phyloP scores from a whole-genome alignment of 2,888 invertebrate species.

The Cecidostiba fungosa region DNA sequence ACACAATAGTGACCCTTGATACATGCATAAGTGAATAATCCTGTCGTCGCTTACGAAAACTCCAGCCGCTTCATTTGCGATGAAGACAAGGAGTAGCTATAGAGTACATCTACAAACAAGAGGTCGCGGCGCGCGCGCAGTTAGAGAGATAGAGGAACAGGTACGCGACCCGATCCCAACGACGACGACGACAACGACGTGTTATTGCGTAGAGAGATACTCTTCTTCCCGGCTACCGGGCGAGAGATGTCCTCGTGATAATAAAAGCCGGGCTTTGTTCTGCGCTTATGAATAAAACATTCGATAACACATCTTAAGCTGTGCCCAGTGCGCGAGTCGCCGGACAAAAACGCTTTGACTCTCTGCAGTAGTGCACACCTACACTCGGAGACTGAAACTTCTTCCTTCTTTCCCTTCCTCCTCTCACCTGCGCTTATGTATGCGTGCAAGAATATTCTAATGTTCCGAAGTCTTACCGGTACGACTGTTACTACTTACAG shows the following conservation, averaged over 20 bases:
- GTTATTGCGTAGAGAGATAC: slow-evolving; percentile 67
- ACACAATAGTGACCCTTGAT: slow-evolving; percentile 56
- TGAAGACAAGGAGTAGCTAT: slow-evolving; percentile 41
- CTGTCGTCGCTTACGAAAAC: slow-evolving; percentile 52
- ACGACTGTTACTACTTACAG: background rate
- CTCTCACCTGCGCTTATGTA: background rate
- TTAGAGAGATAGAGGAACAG: background rate
- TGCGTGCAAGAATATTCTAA: background rate
- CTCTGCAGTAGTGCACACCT: slow-evolving; percentile 55
- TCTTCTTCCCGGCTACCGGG: slow-evolving; percentile 57
- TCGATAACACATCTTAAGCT: slow-evolving; percentile 78
- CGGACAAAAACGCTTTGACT: slow-evolving; percentile 51
- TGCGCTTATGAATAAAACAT: slow-evolving; percentile 80
- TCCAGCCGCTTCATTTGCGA: slow-evolving; percentile 50
- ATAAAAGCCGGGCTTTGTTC: slow-evolving; percentile 79
- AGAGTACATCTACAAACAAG: background rate
- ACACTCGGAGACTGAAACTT: slow-evolving; percentile 39
- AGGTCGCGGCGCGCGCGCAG: background rate
- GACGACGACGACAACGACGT: slow-evolving; percentile 40
- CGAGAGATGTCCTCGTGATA: slow-evolving; percentile 79
- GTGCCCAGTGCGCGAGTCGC: slow-evolving; percentile 57
- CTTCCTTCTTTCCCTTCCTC: background rate
- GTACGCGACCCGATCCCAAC: slow-evolving; percentile 6
- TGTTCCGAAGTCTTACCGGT: background rate
- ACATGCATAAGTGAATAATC: slow-evolving; percentile 59